A percentile compares a stretch with the other conserved stretches of the same genome.
Conservation (phyloP, 2,113 vertebrate genomes). For the Tauraco erythrolophus region DNA sequence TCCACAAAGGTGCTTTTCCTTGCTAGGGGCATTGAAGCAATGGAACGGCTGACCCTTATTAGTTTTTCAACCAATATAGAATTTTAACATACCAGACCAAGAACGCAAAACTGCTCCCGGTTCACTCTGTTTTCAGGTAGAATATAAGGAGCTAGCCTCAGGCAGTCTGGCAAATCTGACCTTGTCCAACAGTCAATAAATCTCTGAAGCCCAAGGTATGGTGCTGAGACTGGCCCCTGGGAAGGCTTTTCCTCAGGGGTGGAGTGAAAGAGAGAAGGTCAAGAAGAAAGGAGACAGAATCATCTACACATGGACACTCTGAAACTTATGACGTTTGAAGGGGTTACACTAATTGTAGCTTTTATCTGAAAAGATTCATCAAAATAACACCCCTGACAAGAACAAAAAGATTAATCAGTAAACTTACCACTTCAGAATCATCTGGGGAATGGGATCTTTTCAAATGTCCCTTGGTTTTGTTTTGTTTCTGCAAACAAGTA, state of each 20-base stretch:
- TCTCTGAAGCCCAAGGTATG: neutral
- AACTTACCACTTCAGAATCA: neutral
- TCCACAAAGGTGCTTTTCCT: neutral
- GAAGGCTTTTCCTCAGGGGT: neutral
- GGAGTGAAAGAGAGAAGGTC: neutral
- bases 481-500: neutral
- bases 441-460: neutral
- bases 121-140: neutral
- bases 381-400: neutral
- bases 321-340: neutral
- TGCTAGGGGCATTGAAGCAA: neutral
- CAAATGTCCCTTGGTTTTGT: rapidly evolving
- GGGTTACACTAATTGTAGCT: neutral
- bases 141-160: neutral
- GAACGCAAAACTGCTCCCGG: neutral
- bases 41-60: neutral
- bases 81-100: neutral
- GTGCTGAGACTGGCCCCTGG: neutral
- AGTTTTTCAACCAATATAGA: neutral
- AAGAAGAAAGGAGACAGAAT: neutral
- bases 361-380: neutral
- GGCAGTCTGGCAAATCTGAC: neutral
- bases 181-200: neutral
- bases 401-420: neutral
- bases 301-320: neutral